Conservation (phyloP, 2,888 invertebrate genomes). For the Leucozona laternaria region DNA sequence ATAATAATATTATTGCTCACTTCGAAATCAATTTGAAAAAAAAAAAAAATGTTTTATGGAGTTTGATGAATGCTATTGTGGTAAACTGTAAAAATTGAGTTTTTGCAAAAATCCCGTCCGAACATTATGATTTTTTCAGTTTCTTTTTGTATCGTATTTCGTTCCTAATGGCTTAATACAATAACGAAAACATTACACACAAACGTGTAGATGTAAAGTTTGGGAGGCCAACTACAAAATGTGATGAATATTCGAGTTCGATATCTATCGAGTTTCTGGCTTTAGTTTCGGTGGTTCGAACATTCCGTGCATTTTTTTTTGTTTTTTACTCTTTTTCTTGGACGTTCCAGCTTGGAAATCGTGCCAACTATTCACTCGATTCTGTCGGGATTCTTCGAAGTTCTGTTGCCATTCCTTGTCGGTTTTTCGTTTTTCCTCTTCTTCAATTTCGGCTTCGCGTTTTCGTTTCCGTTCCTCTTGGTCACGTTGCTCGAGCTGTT, state of each 20-base stretch:
- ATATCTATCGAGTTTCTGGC: constrained; percentile 92
- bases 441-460: constrained; percentile 96
- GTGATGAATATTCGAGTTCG: constrained; percentile 38
- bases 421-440: constrained; percentile 93
- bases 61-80: constrained; percentile 47
- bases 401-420: constrained; percentile 99
- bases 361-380: constrained; percentile 96
- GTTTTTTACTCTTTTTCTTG: constrained; percentile 90
- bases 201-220: constrained; percentile 39
- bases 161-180: constrained; percentile 18
- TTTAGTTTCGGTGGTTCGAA: constrained; percentile 97
- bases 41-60: constrained; percentile 13
- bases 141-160: constrained; percentile 35
- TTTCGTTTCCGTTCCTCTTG: constrained; percentile 97
- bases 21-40: constrained; percentile 46
- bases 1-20: constrained; percentile 57
- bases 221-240: constrained; percentile 21
- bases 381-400: constrained; percentile 98
- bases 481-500: constrained; percentile 94
- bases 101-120: not conserved
- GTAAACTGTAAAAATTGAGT: constrained; percentile 36
- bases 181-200: constrained; percentile 39
- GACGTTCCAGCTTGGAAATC: constrained; percentile 90
- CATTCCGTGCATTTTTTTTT: constrained; percentile 89
- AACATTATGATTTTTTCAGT: not conserved